These are phyloP conservation scores for Heliconius ismenius DNA, from an alignment of 2,888 invertebrate genomes.

Conservation along the genomic window DNA sequence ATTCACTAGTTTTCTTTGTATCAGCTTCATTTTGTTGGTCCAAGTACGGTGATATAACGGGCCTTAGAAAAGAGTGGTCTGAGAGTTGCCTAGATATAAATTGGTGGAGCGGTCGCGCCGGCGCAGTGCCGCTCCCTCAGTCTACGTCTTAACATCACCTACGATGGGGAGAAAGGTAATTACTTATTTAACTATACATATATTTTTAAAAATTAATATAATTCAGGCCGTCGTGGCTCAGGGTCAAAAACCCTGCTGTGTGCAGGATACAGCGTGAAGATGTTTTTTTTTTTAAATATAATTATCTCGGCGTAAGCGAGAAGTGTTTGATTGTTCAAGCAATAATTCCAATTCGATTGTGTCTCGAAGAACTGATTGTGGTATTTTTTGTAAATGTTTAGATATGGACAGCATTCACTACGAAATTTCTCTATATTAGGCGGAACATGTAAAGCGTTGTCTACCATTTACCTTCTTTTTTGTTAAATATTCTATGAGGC, in stretches of 20 bases:
- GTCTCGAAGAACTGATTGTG: no score
- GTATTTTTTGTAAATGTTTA: no score
- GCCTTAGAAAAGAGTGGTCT: slow-evolving; percentile 49
- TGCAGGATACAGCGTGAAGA: no score
- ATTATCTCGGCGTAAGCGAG: no score
- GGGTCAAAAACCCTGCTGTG: no score
- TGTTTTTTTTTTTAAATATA: no score
- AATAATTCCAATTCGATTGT: no score
- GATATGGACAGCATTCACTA: no score
- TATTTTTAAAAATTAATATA: neutral
- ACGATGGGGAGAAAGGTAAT: slow-evolving; percentile 75
- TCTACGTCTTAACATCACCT: slow-evolving; percentile 59
- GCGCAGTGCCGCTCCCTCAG: slow-evolving; percentile 65
- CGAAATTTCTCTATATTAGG: neutral
- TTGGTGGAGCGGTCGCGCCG: slow-evolving; percentile 58
- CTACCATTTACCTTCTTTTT: neutral
- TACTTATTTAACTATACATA: neutral
- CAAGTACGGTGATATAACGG: slow-evolving; percentile 58
- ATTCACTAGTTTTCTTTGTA: slow-evolving; percentile 42
- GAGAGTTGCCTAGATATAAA: slow-evolving; percentile 65
- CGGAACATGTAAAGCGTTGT: neutral
- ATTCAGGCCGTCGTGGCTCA: neutral
- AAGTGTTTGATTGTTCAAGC: no score
- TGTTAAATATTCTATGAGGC: neutral
- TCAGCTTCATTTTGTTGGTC: slow-evolving; percentile 35